phyloP scores from a whole-genome alignment of 2,113 vertebrate species.

The Ursus arctos region DNA sequence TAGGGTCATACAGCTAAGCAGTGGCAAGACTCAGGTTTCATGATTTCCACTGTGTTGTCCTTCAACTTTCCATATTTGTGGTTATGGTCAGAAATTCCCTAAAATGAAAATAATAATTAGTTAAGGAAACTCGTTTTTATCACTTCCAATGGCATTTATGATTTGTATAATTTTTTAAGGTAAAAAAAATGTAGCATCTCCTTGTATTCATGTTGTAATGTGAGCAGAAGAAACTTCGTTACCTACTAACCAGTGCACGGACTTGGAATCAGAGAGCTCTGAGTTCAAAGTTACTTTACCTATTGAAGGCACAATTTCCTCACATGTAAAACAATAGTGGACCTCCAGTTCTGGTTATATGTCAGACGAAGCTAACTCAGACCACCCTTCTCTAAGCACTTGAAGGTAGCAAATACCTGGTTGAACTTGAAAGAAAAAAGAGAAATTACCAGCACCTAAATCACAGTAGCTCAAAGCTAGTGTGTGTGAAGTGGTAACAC shows the following conservation, averaged over 20 bases:
- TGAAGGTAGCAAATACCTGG: neutral
- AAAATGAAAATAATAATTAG: neutral
- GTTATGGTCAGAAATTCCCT: conserved; percentile 2
- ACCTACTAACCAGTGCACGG: neutral
- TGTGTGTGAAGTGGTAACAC: neutral
- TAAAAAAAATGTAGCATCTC: neutral
- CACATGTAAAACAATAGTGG: neutral
- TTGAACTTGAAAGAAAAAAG: neutral
- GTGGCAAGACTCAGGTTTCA: neutral
- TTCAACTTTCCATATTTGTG: neutral
- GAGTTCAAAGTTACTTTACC: neutral
- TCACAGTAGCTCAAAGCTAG: neutral
- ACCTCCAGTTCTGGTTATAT: neutral
- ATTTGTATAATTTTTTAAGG: neutral
- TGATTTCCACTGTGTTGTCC: neutral
- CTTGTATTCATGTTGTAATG: neutral
- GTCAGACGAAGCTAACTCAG: neutral
- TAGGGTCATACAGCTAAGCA: neutral
- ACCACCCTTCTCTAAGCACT: neutral
- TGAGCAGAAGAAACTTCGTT: neutral
- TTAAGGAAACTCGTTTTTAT: conserved; percentile 14
- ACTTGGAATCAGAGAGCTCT: neutral
- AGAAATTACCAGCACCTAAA: neutral
- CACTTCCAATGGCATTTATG: neutral
- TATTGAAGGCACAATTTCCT: neutral